Evolutionary conservation across 2,113 vertebrate species (phyloP).

Genomic region (Melanostigma gelatinosum): DNA sequence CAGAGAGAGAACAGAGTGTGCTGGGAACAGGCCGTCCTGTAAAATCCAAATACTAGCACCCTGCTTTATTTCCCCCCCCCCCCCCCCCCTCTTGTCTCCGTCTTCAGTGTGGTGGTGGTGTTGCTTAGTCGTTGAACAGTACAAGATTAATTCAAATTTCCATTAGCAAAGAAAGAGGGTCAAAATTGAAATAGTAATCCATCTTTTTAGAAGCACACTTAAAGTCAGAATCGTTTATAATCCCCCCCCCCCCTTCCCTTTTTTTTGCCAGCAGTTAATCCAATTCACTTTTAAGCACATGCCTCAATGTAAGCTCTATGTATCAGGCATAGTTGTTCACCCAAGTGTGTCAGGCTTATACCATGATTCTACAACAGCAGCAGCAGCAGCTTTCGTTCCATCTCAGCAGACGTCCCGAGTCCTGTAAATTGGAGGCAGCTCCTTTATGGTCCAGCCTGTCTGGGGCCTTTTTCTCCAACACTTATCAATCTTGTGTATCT

Average conservation of each 20-base stretch:
- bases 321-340: conserved; percentile 62
- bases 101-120: conserved; percentile 13
- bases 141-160: conserved; percentile 40
- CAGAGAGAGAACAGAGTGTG: neutral
- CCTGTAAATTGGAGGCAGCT: conserved; percentile 45
- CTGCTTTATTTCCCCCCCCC: neutral
- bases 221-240: conserved; percentile 72
- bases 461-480: conserved; percentile 20
- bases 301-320: conserved; percentile 61
- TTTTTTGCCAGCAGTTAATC: conserved; percentile 67
- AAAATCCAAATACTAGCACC: conserved; percentile 37
- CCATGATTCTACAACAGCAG: conserved; percentile 49
- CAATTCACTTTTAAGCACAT: conserved; percentile 68
- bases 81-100: neutral
- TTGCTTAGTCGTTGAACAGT: conserved; percentile 11
- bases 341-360: conserved; percentile 68
- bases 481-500: conserved; percentile 64
- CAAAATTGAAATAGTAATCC: conserved; percentile 65
- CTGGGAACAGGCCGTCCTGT: conserved; percentile 46
- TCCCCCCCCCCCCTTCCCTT: neutral
- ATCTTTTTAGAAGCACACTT: conserved; percentile 63
- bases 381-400: conserved; percentile 42
- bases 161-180: conserved; percentile 46
- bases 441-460: conserved; percentile 28
- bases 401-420: conserved; percentile 45